Conservation (phyloP, 2,113 vertebrate species). For the Anoplopoma fimbria region DNA sequence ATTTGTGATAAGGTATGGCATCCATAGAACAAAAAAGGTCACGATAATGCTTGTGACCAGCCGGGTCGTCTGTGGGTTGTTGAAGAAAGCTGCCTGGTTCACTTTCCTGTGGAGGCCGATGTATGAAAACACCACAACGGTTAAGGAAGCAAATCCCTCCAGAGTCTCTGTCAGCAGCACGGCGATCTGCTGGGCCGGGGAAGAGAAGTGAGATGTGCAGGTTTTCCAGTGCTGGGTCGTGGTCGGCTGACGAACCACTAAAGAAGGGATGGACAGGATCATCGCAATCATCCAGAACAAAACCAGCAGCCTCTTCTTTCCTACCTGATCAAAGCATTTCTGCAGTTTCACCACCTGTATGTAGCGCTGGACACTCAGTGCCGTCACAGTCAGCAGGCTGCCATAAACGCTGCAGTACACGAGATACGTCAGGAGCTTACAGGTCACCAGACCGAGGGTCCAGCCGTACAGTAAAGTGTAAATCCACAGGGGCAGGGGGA, state of each 20-base stretch:
- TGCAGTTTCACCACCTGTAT: conserved; percentile 38
- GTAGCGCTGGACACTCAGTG: conserved; percentile 51
- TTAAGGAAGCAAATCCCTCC: conserved; percentile 7
- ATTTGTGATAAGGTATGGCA: conserved; percentile 38
- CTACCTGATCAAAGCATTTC: background rate
- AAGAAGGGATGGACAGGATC: conserved; percentile 8
- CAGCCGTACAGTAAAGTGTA: too few species aligned
- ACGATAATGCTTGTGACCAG: conserved; percentile 36
- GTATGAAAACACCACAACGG: conserved; percentile 27
- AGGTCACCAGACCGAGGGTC: too few species aligned
- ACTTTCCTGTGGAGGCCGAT: conserved; percentile 30
- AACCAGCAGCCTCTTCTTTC: conserved; percentile 7
- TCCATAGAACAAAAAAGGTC: conserved; percentile 34
- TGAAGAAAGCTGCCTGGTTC: conserved; percentile 32
- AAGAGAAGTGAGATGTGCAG: background rate
- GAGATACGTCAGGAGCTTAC: background rate
- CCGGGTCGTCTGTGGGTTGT: conserved; percentile 30
- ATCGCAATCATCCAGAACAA: conserved; percentile 37
- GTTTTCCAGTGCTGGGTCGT: accelerated
- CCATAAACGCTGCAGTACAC: conserved; percentile 3
- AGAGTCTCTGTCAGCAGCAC: conserved; percentile 24
- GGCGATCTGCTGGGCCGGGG: background rate
- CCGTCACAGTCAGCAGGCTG: conserved; percentile 41
- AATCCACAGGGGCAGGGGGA: too few species aligned
- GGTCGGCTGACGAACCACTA: background rate